phyloP scores from a whole-genome alignment of 2,113 vertebrate genomes.

The Calidris pugnax region DNA sequence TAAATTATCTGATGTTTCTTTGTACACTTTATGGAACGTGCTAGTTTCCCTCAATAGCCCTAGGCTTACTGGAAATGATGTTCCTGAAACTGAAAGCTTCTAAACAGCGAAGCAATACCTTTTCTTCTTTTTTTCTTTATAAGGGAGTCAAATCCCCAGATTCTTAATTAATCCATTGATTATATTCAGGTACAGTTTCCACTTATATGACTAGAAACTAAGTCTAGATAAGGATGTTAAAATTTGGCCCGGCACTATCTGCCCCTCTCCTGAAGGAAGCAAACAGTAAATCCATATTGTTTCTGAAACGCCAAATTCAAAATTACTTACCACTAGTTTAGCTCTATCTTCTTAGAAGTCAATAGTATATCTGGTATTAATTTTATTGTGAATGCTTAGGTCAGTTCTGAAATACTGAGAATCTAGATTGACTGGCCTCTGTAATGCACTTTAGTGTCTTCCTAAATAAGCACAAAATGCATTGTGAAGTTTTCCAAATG shows the following conservation, averaged over 20 bases:
- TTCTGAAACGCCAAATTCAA: neutral
- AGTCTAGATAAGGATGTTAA: neutral
- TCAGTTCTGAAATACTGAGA: neutral
- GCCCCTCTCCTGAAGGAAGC: neutral
- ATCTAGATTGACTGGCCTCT: neutral
- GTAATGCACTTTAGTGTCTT: neutral
- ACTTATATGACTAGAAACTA: neutral
- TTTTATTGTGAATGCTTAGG: neutral
- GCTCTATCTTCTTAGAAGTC: neutral
- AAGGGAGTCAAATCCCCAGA: neutral
- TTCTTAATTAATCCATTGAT: neutral
- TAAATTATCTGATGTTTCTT: neutral
- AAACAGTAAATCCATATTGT: neutral
- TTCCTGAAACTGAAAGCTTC: neutral
- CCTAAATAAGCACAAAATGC: neutral
- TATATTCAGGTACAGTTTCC: neutral
- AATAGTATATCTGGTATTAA: neutral
- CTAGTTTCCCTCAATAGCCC: neutral
- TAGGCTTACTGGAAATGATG: neutral
- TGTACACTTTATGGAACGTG: neutral
- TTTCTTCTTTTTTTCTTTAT: neutral
- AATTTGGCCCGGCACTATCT: neutral
- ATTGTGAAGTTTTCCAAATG: neutral
- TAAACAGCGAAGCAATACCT: neutral
- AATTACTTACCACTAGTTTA: neutral